These are phyloP conservation scores for Thunnus thynnus DNA, from an alignment of 2,113 vertebrate genomes.

Conservation along the genomic window DNA sequence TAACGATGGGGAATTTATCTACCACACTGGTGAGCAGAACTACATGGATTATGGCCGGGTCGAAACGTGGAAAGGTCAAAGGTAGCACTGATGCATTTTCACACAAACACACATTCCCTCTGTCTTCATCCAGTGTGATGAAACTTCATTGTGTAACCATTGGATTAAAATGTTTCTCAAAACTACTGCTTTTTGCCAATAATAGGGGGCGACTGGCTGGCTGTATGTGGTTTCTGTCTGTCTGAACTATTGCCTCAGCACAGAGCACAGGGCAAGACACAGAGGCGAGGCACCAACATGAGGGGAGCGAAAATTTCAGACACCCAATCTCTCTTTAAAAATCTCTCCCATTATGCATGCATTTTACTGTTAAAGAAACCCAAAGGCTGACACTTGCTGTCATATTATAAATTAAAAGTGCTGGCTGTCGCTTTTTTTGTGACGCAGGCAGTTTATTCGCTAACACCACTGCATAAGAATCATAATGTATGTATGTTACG, in stretches of 20 bases:
- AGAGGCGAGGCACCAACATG: too few species aligned
- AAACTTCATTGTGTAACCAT: conserved; percentile 14
- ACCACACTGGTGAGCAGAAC: conserved; percentile 89
- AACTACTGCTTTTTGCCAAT: conserved; percentile 11
- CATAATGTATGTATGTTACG: too few species aligned
- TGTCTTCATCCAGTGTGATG: conserved; percentile 22
- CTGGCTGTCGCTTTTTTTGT: too few species aligned
- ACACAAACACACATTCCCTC: conserved; percentile 8
- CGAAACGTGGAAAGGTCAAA: conserved; percentile 91
- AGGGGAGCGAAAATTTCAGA: too few species aligned
- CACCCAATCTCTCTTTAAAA: too few species aligned
- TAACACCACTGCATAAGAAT: too few species aligned
- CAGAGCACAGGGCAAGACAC: conserved; percentile 16
- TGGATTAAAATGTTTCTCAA: conserved; percentile 30
- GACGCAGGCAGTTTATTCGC: too few species aligned
- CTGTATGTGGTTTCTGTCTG: not conserved
- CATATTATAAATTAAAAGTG: too few species aligned
- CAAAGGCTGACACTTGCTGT: too few species aligned
- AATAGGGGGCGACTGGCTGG: not conserved
- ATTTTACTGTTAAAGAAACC: too few species aligned
- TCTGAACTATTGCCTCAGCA: not conserved
- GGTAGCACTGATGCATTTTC: conserved; percentile 78
- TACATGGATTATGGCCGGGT: conserved; percentile 94
- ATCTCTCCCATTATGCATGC: too few species aligned
- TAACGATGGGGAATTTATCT: conserved; percentile 90